Evolutionary conservation across 2,888 invertebrate species (phyloP), one percentile per base, ranked within the genome.

Genomic region (Danaus chrysippus): DNA sequence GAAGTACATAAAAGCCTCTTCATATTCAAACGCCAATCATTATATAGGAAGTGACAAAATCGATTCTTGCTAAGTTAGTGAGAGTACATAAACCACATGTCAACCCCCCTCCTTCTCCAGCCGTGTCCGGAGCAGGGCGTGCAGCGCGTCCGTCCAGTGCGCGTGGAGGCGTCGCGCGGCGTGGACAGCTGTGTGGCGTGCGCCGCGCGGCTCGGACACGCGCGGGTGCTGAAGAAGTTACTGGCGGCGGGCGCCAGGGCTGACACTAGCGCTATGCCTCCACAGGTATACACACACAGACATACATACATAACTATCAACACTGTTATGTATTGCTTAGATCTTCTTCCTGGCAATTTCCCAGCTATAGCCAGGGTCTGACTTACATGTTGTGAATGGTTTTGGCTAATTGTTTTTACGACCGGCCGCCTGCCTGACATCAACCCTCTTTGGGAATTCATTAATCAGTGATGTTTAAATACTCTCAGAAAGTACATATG

Each of bases 141-240:
- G 67, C 71, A 19, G 0, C 75, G 75, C 6, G 64, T 67, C 23
- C 68, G 70, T 10, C 55, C 66, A 0, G 67, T 96, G 64, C 93
- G 94, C 67, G 82, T 96, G 64, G 96, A 97, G 83, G 83, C 94
- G 71, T 94, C 94, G 72, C 94, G 95, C 65, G 93, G 93, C 62
- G 92, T 93, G 12, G 97, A 98, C 85, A 96, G 97, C 1, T 95
- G 97, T 17, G 87, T 98, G 19, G 94, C 97, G 77, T 94, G 95
- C 8, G 96, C 96, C 0, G 95, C 96, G 2, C 93, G 95, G 62
- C 94, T 94, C 42, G 93, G 94, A 15, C 95, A 97, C 78, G 70
- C 68, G 65, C 71, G 95, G 54, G 72, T 71, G 58, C 61, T 72
- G 44, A 59, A 64, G 12, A 83, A 93, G 0, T 88, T 98, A 56